phyloP scores from a whole-genome alignment of 2,113 vertebrate species.

The Triplophysa rosa region DNA sequence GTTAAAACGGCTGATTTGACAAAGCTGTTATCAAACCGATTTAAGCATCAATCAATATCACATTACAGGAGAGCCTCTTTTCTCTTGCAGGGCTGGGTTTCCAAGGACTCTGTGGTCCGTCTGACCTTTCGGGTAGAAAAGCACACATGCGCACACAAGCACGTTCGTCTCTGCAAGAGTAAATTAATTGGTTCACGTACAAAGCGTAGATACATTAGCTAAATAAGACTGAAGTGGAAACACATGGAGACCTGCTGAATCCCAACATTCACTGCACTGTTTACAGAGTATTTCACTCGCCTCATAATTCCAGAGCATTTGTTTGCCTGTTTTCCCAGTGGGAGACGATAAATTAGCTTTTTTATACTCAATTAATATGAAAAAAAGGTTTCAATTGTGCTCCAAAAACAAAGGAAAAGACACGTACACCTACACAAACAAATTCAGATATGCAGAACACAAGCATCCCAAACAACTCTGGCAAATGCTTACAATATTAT shows the following conservation, averaged over 20 bases:
- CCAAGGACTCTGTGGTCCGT: slow-evolving; percentile 60
- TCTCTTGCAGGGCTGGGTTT: slow-evolving; percentile 59
- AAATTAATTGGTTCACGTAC: slow-evolving; percentile 31
- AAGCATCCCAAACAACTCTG: too few species aligned
- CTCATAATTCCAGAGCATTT: not conserved
- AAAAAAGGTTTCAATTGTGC: not conserved
- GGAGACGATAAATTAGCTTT: not conserved
- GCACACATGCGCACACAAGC: not conserved
- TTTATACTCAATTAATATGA: not conserved
- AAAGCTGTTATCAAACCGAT: slow-evolving; percentile 80
- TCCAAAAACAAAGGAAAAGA: not conserved
- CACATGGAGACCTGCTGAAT: not conserved
- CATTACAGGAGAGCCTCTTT: slow-evolving; percentile 66
- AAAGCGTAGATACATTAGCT: slow-evolving; percentile 27
- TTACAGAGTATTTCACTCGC: slow-evolving; percentile 16
- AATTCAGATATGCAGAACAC: not conserved
- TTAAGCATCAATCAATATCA: slow-evolving; percentile 75
- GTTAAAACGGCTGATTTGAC: slow-evolving; percentile 81
- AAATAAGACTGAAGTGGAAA: slow-evolving; percentile 39
- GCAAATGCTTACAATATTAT: too few species aligned
- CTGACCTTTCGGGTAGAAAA: slow-evolving; percentile 34
- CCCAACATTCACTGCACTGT: not conserved
- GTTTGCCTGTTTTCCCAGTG: not conserved
- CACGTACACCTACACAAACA: not conserved
- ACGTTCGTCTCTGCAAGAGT: not conserved